Conservation (phyloP, 2,797 vertebrate genomes). For the Acipenser ruthenus region DNA sequence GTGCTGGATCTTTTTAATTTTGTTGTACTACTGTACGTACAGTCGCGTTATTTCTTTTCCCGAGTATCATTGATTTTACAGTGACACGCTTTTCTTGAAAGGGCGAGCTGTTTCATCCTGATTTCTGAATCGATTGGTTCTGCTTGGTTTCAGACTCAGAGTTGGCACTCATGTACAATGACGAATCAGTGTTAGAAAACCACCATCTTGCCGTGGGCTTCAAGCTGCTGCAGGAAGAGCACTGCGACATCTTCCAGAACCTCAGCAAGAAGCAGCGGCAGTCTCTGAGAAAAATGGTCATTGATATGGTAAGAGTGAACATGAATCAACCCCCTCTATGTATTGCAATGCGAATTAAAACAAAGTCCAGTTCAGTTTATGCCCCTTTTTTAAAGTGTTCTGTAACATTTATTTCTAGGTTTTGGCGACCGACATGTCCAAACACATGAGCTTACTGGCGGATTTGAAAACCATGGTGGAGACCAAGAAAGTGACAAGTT, state of each 20-base stretch:
- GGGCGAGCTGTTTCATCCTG: not conserved
- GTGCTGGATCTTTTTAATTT: no score
- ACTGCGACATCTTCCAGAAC: slow-evolving; percentile 98
- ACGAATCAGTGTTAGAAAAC: slow-evolving; percentile 95
- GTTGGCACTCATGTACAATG: slow-evolving; percentile 96
- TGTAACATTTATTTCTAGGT: slow-evolving; percentile 44
- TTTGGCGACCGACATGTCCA: slow-evolving; percentile 73
- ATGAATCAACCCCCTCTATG: no score
- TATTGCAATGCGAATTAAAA: no score
- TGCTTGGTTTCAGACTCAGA: slow-evolving; percentile 73
- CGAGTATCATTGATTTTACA: no score
- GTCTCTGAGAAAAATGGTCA: slow-evolving; percentile 90
- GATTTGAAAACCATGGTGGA: slow-evolving; percentile 78
- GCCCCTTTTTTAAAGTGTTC: not conserved
- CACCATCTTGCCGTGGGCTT: slow-evolving; percentile 95
- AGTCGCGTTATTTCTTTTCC: no score
- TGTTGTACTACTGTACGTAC: no score
- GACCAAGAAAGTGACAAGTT: slow-evolving; percentile 74
- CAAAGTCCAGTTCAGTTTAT: no score
- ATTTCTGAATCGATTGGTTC: not conserved
- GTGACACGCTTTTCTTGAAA: no score
- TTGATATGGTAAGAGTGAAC: slow-evolving; percentile 78
- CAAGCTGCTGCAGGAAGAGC: slow-evolving; percentile 93
- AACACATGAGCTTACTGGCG: slow-evolving; percentile 72
- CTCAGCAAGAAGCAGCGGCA: slow-evolving; percentile 90